Conservation (phyloP, 2,888 invertebrate species). For the Andrena dorsata region DNA sequence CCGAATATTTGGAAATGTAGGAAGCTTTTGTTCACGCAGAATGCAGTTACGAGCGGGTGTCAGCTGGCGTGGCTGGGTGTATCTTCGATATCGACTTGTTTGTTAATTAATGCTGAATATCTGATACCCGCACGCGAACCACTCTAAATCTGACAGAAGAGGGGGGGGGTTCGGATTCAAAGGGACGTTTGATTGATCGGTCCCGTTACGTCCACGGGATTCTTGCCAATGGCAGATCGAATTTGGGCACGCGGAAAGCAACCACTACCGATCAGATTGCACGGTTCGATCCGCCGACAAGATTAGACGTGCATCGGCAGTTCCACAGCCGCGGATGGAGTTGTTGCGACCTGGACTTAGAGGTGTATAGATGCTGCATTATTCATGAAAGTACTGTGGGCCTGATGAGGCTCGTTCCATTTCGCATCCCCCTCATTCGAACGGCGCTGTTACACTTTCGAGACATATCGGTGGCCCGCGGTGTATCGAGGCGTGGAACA, state of each 20-base stretch:
- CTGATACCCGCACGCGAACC: slow-evolving; percentile 10
- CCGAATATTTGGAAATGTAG: too few relatives aligned
- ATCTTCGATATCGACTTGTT: slow-evolving; percentile 27
- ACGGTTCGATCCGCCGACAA: slow-evolving; percentile 27
- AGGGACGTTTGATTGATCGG: slow-evolving; percentile 62
- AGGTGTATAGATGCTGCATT: slow-evolving; percentile 77
- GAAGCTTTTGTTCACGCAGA: too few relatives aligned
- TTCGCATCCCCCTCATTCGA: slow-evolving; percentile 52
- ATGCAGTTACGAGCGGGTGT: background rate
- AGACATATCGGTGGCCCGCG: slow-evolving; percentile 11
- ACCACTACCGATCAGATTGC: slow-evolving; percentile 27
- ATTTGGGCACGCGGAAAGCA: slow-evolving; percentile 29
- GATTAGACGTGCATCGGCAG: slow-evolving; percentile 31
- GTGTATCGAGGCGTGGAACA: slow-evolving; percentile 59
- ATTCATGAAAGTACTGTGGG: slow-evolving; percentile 81
- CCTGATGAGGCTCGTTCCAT: slow-evolving; percentile 76
- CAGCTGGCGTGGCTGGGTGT: slow-evolving; percentile 13
- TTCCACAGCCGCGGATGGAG: slow-evolving; percentile 57
- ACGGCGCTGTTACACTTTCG: slow-evolving; percentile 58
- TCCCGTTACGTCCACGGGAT: slow-evolving; percentile 15
- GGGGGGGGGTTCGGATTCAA: slow-evolving; percentile 1
- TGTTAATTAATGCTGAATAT: slow-evolving; percentile 55
- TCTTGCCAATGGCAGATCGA: slow-evolving; percentile 25
- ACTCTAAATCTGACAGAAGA: slow-evolving; percentile 32
- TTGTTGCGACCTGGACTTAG: slow-evolving; percentile 48